Percentiles rank a stretch among this genome's conserved stretches.
Evolutionary conservation across 2,888 invertebrate species (phyloP).

Genomic region (Leptopilina syphax): DNA sequence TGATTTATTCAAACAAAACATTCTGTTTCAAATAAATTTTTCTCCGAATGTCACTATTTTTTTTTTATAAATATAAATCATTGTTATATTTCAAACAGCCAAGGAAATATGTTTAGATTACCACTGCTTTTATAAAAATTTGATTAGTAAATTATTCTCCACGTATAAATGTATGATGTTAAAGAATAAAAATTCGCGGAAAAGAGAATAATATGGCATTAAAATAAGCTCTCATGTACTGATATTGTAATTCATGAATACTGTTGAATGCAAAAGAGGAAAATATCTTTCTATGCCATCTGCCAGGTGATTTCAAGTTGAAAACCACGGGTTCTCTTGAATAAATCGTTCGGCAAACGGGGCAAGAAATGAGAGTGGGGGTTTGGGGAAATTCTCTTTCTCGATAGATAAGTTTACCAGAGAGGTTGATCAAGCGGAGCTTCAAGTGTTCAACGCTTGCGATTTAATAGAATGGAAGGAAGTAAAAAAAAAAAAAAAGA

Average conservation of each 20-base stretch:
- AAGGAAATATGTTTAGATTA: no score
- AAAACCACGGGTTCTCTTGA: slow-evolving; percentile 10
- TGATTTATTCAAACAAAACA: no score
- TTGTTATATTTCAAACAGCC: no score
- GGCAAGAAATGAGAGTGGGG: no score
- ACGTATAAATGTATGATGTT: background rate
- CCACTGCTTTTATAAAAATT: no score
- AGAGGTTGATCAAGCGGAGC: slow-evolving; percentile 33
- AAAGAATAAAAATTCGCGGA: background rate
- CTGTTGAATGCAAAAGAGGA: slow-evolving; percentile 20
- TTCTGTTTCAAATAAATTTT: no score
- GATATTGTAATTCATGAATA: slow-evolving; percentile 32
- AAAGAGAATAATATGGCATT: background rate
- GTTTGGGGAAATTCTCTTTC: slow-evolving; percentile 9
- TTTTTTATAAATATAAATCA: no score
- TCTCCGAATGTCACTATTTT: no score
- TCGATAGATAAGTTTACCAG: slow-evolving; percentile 36
- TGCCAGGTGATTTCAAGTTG: slow-evolving; percentile 3
- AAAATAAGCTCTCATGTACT: background rate
- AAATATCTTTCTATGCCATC: slow-evolving; percentile 34
- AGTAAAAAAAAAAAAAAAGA: background rate
- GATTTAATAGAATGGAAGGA: slow-evolving; percentile 40
- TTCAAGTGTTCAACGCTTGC: slow-evolving; percentile 35
- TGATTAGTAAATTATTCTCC: background rate
- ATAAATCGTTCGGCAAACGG: slow-evolving; percentile 1